Percentiles rank a stretch among this genome's conserved stretches.
Evolutionary conservation across 2,888 invertebrate species (phyloP).

Genomic region (Synergus gifuensis): DNA sequence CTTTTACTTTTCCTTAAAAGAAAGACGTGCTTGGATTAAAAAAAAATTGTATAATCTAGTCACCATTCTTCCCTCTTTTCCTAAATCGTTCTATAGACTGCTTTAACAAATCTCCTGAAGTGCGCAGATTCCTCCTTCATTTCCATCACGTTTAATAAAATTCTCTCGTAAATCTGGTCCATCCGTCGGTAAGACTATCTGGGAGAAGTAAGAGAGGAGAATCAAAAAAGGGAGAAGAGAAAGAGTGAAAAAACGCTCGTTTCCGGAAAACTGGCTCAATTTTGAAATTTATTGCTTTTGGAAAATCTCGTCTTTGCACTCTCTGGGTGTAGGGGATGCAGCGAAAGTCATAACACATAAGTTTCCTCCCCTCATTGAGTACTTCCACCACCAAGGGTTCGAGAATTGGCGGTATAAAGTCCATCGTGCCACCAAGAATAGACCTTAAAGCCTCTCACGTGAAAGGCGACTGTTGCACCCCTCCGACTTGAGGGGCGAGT

Average conservation of each 20-base stretch:
- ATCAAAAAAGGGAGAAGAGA: slow-evolving; percentile 46
- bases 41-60: slow-evolving; percentile 24
- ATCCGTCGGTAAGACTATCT: slow-evolving; percentile 7
- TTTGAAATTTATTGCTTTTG: slow-evolving; percentile 48
- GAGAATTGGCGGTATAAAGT: slow-evolving; percentile 72
- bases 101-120: neutral
- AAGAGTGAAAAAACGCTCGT: slow-evolving; percentile 14
- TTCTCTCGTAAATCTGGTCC: neutral
- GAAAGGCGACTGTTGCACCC: slow-evolving; percentile 69
- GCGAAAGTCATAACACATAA: slow-evolving; percentile 48
- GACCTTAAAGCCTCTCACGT: slow-evolving; percentile 62
- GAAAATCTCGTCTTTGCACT: slow-evolving; percentile 38
- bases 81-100: neutral
- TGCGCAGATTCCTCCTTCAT: neutral
- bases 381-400: slow-evolving; percentile 57
- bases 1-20: neutral
- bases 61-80: neutral
- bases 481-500: slow-evolving; percentile 66
- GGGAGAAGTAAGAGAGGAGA: slow-evolving; percentile 33
- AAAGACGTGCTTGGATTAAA: slow-evolving; percentile 29
- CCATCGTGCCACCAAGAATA: slow-evolving; percentile 59
- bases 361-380: slow-evolving; percentile 43
- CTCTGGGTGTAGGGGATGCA: slow-evolving; percentile 20
- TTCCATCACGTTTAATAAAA: neutral
- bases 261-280: slow-evolving; percentile 44